These are phyloP conservation scores for Dicyrtoma fusca DNA, from an alignment of 2,888 invertebrate genomes.

Conservation along the genomic window DNA sequence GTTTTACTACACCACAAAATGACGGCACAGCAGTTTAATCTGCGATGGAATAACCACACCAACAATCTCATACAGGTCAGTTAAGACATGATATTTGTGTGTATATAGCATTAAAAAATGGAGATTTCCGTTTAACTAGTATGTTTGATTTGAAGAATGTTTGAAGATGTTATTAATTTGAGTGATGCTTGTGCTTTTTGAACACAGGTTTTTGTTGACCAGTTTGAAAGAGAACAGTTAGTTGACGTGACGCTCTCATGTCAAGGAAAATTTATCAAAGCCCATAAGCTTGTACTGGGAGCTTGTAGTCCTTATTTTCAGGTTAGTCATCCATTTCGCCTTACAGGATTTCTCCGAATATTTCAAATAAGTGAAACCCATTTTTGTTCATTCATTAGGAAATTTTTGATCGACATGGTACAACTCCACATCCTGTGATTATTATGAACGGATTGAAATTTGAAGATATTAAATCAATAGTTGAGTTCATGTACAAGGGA, in stretches of 20 bases:
- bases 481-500: slow-evolving; percentile 64
- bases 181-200: slow-evolving; percentile 27
- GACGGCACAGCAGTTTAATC: slow-evolving; percentile 60
- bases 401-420: slow-evolving; percentile 60
- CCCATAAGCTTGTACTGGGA: slow-evolving; percentile 63
- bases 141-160: too few species aligned
- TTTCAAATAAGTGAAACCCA: background rate
- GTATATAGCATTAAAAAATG: background rate
- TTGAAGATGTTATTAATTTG: too few species aligned
- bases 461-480: slow-evolving; percentile 61
- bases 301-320: slow-evolving; percentile 63
- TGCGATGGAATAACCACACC: slow-evolving; percentile 64
- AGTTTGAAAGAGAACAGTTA: slow-evolving; percentile 60
- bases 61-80: slow-evolving; percentile 61
- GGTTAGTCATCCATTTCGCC: too few species aligned
- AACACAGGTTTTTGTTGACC: slow-evolving; percentile 60
- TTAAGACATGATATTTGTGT: background rate
- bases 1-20: too few species aligned
- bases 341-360: too few species aligned
- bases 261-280: slow-evolving; percentile 62
- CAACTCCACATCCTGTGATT: slow-evolving; percentile 61
- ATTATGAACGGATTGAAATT: slow-evolving; percentile 62
- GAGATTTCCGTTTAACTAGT: background rate
- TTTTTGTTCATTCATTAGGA: slow-evolving; percentile 57
- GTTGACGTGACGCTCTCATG: slow-evolving; percentile 63